Evolutionary conservation across 1,140 invertebrate genomes (phyloP).

Genomic region (Dermatophagoides farinae): DNA sequence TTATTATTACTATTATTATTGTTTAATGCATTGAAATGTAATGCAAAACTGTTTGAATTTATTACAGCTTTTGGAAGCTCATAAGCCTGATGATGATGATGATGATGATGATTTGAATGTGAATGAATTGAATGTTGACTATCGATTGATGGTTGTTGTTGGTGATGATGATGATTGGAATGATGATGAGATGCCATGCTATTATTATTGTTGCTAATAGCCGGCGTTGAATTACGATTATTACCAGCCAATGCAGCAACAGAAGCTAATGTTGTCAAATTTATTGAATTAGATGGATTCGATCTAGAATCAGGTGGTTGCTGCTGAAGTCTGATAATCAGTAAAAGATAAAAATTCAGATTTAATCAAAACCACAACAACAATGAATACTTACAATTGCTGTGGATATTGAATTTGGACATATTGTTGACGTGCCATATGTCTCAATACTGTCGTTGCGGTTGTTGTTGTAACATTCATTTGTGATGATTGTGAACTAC

Average conservation of each 20-base stretch:
- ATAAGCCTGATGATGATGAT: no score
- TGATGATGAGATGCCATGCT: neutral
- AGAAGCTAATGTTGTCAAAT: neutral
- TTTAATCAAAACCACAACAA: neutral
- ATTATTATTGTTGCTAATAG: neutral
- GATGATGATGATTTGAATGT: neutral
- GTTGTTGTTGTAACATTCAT: neutral
- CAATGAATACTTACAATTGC: neutral
- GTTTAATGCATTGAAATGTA: neutral
- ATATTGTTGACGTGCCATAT: neutral
- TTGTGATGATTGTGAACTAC: neutral
- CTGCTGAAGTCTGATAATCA: neutral
- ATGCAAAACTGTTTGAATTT: neutral
- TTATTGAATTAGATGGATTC: neutral
- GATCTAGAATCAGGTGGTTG: neutral
- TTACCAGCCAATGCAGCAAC: neutral
- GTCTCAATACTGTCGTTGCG: neutral
- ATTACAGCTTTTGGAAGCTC: neutral
- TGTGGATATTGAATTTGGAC: neutral
- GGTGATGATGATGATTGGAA: neutral
- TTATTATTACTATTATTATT: neutral
- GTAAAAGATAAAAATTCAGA: neutral
- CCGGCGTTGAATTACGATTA: neutral
- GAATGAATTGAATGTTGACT: neutral
- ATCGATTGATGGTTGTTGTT: neutral